phyloP scores from a whole-genome alignment of 2,113 vertebrate species.

The Oceanites oceanicus region DNA sequence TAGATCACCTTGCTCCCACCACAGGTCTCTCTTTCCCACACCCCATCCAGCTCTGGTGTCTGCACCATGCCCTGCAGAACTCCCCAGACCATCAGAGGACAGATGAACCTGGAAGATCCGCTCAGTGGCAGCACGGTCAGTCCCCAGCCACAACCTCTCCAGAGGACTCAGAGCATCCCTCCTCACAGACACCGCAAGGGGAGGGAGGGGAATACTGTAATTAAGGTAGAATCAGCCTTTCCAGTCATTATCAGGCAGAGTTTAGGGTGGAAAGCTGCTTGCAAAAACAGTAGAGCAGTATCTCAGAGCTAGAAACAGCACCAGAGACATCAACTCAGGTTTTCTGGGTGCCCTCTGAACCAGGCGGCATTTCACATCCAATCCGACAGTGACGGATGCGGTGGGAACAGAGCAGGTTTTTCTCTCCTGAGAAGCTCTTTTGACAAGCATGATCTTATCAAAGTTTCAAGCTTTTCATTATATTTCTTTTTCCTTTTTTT shows the following conservation, averaged over 20 bases:
- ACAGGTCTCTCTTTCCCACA: not conserved
- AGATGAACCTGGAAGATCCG: not conserved
- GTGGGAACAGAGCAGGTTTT: not conserved
- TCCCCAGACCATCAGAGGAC: not conserved
- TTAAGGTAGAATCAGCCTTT: not conserved
- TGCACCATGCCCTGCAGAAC: not conserved
- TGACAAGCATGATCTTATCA: constrained; percentile 65
- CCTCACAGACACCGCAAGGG: not conserved
- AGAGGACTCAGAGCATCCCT: not conserved
- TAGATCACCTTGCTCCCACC: too few species aligned
- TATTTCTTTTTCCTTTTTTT: not conserved
- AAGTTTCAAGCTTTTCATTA: constrained; percentile 49
- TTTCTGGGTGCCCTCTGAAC: constrained; percentile 29
- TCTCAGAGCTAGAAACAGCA: not conserved
- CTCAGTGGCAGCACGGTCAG: not conserved
- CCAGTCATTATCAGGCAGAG: not conserved
- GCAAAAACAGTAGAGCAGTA: not conserved
- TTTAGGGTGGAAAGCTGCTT: not conserved
- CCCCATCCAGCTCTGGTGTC: not conserved
- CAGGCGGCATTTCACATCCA: not conserved
- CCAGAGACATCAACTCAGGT: not conserved
- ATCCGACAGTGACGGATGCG: constrained; percentile 36
- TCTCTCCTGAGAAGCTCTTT: constrained; percentile 21
- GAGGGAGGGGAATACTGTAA: not conserved
- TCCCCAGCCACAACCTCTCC: not conserved